These are phyloP conservation scores for Procambarus virginalis DNA, from an alignment of 1,140 invertebrate species.

Conservation along the genomic window DNA sequence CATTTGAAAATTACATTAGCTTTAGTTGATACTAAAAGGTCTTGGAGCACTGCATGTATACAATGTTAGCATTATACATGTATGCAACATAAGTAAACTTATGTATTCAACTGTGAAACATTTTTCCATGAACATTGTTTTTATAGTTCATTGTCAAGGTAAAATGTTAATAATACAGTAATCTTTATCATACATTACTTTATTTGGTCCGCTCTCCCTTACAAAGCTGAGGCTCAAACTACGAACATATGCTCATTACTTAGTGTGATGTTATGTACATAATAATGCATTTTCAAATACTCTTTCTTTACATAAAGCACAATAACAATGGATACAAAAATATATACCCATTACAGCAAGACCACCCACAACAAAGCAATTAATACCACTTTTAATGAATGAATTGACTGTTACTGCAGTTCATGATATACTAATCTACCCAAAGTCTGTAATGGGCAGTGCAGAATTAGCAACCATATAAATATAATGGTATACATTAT, in stretches of 20 bases:
- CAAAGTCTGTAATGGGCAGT: neutral
- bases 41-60: no score
- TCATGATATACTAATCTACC: conserved; percentile 8
- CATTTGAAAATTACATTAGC: no score
- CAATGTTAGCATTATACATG: neutral
- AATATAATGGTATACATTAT: conserved; percentile 3
- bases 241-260: conserved; percentile 26
- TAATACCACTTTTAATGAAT: conserved; percentile 5
- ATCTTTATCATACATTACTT: conserved; percentile 22
- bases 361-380: conserved; percentile 25
- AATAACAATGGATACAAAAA: conserved; percentile 51
- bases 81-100: no score
- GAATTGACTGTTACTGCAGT: neutral
- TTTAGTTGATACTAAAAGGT: no score
- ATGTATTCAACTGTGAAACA: no score
- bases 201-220: conserved; percentile 62
- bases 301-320: conserved; percentile 38
- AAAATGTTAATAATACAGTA: neutral
- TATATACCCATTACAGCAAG: conserved; percentile 43
- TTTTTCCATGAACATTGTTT: no score
- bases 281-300: conserved; percentile 23
- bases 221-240: conserved; percentile 63
- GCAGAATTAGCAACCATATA: conserved; percentile 7
- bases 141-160: no score
- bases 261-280: conserved; percentile 48